These are phyloP conservation scores for Montipora foliosa DNA, from an alignment of 64 coral and sea anemone species.

Conservation along the genomic window DNA sequence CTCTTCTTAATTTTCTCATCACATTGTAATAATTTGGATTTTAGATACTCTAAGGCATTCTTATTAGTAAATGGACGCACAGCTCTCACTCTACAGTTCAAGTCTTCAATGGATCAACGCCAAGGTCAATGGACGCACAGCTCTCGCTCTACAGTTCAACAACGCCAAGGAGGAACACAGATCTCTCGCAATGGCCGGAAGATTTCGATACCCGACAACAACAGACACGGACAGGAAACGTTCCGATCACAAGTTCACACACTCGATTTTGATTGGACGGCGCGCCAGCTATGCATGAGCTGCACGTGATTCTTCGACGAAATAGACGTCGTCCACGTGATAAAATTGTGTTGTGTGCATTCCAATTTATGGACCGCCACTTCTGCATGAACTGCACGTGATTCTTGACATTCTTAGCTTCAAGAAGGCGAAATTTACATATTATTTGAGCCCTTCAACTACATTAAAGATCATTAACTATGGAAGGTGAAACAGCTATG, in stretches of 20 bases:
- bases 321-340: too few relatives aligned
- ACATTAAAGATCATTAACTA: too few relatives aligned
- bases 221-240: too few relatives aligned
- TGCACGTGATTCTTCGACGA: neutral
- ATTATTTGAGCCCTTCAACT: too few relatives aligned
- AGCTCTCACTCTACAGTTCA: conserved; percentile 66
- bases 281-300: neutral
- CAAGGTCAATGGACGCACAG: neutral
- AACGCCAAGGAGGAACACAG: neutral
- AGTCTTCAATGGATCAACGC: conserved; percentile 28
- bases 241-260: too few relatives aligned
- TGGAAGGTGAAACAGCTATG: too few relatives aligned
- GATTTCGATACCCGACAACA: too few relatives aligned
- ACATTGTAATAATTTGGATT: conserved; percentile 65
- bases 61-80: conserved; percentile 19
- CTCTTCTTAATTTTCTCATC: neutral
- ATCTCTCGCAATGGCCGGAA: neutral
- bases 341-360: neutral
- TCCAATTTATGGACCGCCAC: too few relatives aligned
- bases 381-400: too few relatives aligned
- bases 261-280: neutral
- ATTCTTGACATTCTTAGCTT: too few relatives aligned
- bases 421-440: too few relatives aligned
- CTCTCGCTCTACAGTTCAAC: neutral
- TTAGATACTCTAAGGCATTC: conserved; percentile 15